Conservation (phyloP, 2,888 invertebrate species). For the Caenorhabditis sp. region DNA sequence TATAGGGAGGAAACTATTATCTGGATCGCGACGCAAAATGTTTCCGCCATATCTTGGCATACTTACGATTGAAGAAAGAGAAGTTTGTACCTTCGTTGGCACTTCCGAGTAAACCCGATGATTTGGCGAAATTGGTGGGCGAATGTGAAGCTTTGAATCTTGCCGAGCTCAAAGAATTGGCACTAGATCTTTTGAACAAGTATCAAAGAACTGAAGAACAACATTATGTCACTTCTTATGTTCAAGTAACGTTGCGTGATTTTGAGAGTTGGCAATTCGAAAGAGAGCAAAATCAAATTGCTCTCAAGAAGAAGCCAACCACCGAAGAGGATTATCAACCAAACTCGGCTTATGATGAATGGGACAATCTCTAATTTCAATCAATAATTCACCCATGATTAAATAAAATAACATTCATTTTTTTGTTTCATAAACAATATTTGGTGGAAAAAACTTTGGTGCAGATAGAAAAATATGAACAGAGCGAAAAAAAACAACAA, state of each 20-base stretch:
- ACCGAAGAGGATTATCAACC: conserved; percentile 56
- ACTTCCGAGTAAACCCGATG: conserved; percentile 70
- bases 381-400: background rate
- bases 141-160: conserved; percentile 69
- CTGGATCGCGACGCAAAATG: conserved; percentile 96
- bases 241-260: conserved; percentile 66
- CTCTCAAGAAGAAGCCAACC: conserved; percentile 57
- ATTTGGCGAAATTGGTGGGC: conserved; percentile 69
- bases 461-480: background rate
- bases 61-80: conserved; percentile 85
- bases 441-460: too few relatives aligned
- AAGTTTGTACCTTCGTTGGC: conserved; percentile 65
- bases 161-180: conserved; percentile 67
- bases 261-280: conserved; percentile 70
- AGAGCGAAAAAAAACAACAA: background rate
- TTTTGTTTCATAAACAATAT: background rate
- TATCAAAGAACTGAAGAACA: conserved; percentile 69
- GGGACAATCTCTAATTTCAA: conserved; percentile 61
- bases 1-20: conserved; percentile 80
- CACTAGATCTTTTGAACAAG: conserved; percentile 66
- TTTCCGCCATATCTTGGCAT: conserved; percentile 96
- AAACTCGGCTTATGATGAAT: conserved; percentile 65
- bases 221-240: conserved; percentile 65
- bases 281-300: conserved; percentile 63
- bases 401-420: background rate